These are phyloP conservation scores for Cathartes aura DNA, from an alignment of 2,113 vertebrate genomes.

Conservation along the genomic window DNA sequence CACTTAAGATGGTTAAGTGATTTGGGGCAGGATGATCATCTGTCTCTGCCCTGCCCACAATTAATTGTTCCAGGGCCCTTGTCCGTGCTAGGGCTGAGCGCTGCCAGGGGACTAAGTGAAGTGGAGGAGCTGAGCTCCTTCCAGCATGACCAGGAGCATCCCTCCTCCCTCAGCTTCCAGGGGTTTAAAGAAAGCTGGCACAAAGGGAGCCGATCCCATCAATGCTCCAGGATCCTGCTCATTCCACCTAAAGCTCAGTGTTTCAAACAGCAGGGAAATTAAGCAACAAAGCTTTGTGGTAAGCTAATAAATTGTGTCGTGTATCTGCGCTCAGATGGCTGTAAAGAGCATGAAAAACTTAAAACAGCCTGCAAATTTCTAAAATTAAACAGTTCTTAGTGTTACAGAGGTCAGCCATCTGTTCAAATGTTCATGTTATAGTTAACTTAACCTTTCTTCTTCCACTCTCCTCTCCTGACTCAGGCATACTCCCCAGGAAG, in stretches of 20 bases:
- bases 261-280: background rate
- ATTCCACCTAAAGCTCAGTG: background rate
- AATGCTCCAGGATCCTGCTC: background rate
- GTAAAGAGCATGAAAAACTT: background rate
- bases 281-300: background rate
- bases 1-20: conserved; percentile 61
- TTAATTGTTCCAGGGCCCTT: conserved; percentile 23
- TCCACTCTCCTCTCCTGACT: background rate
- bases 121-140: background rate
- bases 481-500: background rate
- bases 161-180: background rate
- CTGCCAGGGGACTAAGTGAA: background rate
- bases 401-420: conserved; percentile 44
- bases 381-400: conserved; percentile 18
- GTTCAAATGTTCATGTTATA: background rate
- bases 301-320: background rate
- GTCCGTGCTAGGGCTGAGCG: background rate
- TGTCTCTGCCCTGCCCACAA: background rate
- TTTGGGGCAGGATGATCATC: conserved; percentile 59
- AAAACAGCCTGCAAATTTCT: conserved; percentile 1
- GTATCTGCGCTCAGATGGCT: background rate
- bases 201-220: background rate
- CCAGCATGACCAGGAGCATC: fast-evolving
- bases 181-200: background rate
- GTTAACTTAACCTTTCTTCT: background rate